Evolutionary conservation across 23 tunicate genomes (phyloP), one percentile per base, ranked within the genome.

Genomic region (Botrylloides violaceus): DNA sequence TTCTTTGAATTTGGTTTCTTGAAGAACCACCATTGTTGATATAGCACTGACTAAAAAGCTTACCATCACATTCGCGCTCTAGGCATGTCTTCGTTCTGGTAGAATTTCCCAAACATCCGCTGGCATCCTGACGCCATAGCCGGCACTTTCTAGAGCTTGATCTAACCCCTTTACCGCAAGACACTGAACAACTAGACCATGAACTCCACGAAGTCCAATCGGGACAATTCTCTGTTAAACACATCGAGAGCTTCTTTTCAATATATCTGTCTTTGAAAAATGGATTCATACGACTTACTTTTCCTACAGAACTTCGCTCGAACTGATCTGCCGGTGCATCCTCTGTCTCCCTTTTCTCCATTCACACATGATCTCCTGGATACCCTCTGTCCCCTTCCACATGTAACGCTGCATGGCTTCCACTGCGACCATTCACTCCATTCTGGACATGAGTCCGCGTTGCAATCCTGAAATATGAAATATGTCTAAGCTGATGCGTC

Each of bases 101-200:
- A 39, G 55, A 38, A 36, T 38, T 66, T 26, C 57, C 73, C 12
- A 12, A 20, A 20, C 73, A 66, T 3, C 39, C 39, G 3, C 39
- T 66, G 3, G 37, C 29, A 6, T 21, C 20, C 22, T 25, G 12
- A 37, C 29, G 25, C 4, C 77, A 24, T 3, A 23, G 3, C n/a
- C 3, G 31, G 26, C 79, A 75, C 15, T 24, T 32, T 22, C 79
- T 32, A 5, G 3, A 25, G 20, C 74, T 30, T 35, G 49, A 55
- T 60, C 39, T 15, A 59, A 59, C 49, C 2, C 79, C 79, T 3
- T 24, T 4, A 32, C 70, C 79, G 59, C 79, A 75, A 33, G 79
- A 26, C 12, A 26, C 72, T 12, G 33, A 32, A 47, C 79, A 75
- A 5, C 31, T 37, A 25, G 49, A 33, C 49, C 53, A 75, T 24